These are phyloP conservation scores for Helicolenus hilgendorfi DNA, from an alignment of 2,797 vertebrate species.

Conservation along the genomic window DNA sequence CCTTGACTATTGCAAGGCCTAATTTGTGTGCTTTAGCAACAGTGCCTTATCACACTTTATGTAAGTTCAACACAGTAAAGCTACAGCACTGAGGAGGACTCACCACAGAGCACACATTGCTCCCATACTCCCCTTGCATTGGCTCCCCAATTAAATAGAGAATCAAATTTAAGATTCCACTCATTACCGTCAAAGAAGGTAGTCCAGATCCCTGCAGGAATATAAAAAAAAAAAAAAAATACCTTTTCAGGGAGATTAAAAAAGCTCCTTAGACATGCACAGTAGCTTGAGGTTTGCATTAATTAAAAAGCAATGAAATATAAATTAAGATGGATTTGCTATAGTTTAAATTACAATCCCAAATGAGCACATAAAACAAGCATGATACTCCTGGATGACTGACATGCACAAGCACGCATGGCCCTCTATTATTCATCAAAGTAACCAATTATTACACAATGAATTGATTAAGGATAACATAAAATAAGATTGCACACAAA, in stretches of 20 bases:
- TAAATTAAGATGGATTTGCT: conserved; percentile 54
- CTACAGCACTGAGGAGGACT: not conserved
- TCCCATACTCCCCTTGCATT: not conserved
- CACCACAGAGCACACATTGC: not conserved
- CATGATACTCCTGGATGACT: conserved; percentile 22
- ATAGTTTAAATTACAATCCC: conserved; percentile 36
- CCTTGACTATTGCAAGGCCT: not conserved
- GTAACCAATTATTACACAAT: conserved; percentile 31
- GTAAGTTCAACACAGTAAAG: not conserved
- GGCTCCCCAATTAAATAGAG: conserved; percentile 44
- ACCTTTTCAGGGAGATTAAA: not conserved
- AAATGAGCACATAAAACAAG: conserved; percentile 17
- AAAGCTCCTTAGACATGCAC: not conserved
- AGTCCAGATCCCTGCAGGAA: conserved; percentile 2
- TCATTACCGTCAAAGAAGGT: conserved; percentile 48
- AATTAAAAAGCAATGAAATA: conserved; percentile 47
- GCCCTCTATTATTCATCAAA: conserved; percentile 60
- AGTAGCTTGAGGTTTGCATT: conserved; percentile 18
- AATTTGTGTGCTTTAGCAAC: not conserved
- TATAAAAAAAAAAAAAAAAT: conserved; percentile 1
- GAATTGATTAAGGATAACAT: conserved; percentile 7
- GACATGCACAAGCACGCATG: not conserved
- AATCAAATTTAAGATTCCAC: conserved; percentile 37
- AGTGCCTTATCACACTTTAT: not conserved
- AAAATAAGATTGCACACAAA: conserved; percentile 7